Evolutionary conservation across 2,888 invertebrate species (phyloP).

Genomic region (Agrotis clavis): DNA sequence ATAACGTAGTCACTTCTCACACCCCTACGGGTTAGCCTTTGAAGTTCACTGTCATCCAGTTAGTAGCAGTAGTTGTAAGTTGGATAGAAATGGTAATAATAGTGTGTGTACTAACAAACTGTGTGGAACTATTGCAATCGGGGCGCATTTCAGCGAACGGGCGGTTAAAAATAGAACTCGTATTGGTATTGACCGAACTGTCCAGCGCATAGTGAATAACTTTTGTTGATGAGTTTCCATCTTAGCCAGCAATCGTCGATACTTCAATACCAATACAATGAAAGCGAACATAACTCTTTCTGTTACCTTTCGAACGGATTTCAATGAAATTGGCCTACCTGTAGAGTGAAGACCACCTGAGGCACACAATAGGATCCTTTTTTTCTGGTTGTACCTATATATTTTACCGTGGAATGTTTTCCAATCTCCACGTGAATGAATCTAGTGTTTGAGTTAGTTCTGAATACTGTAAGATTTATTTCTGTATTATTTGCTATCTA

Average conservation of each 20-base stretch:
- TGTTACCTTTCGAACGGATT: no score
- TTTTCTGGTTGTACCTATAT: neutral
- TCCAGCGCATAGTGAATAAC: slow-evolving; percentile 18
- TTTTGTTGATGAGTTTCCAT: slow-evolving; percentile 30
- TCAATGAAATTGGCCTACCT: no score
- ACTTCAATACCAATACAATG: neutral
- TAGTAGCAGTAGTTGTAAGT: neutral
- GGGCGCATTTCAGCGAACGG: neutral
- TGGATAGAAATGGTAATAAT: neutral
- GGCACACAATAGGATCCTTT: neutral
- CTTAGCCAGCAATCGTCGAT: neutral
- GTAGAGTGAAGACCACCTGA: no score
- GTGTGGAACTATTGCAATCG: slow-evolving; percentile 51
- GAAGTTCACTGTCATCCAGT: neutral
- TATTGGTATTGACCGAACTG: slow-evolving; percentile 29
- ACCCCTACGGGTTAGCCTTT: neutral
- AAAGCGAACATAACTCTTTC: neutral
- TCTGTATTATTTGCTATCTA: no score
- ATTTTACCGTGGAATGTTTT: neutral
- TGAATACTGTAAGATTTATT: neutral
- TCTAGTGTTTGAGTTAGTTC: neutral
- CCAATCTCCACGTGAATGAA: neutral
- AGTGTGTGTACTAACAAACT: slow-evolving; percentile 18
- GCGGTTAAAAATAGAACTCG: slow-evolving; percentile 11
- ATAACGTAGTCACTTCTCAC: neutral